Base-by-base conservation (phyloP, 2,797 vertebrate genomes). In the Lerista edwardsae region DNA sequence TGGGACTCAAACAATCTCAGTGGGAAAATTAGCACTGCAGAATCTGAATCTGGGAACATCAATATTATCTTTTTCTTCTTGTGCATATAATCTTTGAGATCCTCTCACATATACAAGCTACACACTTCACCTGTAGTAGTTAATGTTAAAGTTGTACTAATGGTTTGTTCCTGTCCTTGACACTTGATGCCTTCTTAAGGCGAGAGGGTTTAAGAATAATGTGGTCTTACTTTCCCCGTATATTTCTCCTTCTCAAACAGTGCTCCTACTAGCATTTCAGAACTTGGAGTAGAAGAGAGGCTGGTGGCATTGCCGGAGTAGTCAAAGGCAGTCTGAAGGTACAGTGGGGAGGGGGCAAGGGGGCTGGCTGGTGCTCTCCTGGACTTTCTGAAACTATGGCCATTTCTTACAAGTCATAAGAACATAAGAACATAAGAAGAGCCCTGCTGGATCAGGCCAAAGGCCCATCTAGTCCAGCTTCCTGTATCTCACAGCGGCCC, bases 21-120 rank as follows among this genome's bases (percentile, higher is more conserved):
- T 88, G 83, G 68, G 84, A 86, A 61, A 92, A 89, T 71, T 83
- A 92, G 75, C 88, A 82, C 89, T 81, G 83, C 8, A 85, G 83
- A 78, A 23, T 85, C 90, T 90, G 78, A 91, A 86, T 68, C 64
- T 77, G 59, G 78, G 85, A 76, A 87, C 87, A 83, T 75, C 36
- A 36, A 59, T 29, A 39, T 0, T 82, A 75, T 85, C 78, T 44
- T 79, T n/a, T 79, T 79, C 27, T 57, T 75, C 68, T 44, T 29
- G 36, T 65, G 80, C n/a, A 74, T 17, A 78, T 57, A 78, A 65
- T 76, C 39, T 36, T 29, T 25, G 31, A 27, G 65, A 59, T 72
- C 12, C 41, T 74, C 59, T 41, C 23, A 34, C 9, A 12, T 62
- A 64, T 9, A 23, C 39, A 74, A 6, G 71, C 39, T 23, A 44